Base-by-base conservation (phyloP, 1,140 invertebrate genomes). In the Zaprionus gabonicus region DNA sequence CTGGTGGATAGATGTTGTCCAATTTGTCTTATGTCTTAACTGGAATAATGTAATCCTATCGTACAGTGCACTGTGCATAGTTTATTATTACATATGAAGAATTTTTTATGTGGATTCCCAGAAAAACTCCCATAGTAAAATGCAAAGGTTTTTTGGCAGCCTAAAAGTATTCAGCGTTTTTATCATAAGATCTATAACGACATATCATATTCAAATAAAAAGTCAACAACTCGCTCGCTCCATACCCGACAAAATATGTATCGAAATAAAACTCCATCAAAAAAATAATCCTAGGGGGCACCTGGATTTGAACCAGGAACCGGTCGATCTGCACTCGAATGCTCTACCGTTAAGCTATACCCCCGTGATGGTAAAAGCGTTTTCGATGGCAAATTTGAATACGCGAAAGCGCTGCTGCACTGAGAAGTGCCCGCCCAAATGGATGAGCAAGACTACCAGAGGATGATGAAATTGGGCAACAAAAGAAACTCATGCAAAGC, bases 81-180 rank as follows among this genome's bases (percentile, higher is more conserved):
- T 28, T 7, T 7, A 7, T 28, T 28, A 41, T 15, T 15, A 13
- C 1, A 6, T 13, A 38, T n/a, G 1, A 38, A 2, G 15, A 0
- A 41, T 28, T 41, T 41, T 13, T 0, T 4, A 38, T 13, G 4
- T 15, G 13, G 0, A 38, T 4, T 12, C 1, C 0, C 0, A 15
- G 4, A 38, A 38, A 38, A 27, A 41, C 5, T 13, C 13, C 38
- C 12, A 10, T 5, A 36, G 10, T 3, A 7, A 44, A 41, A 28
- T 44, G 1, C 12, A 13, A 6, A 2, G 7, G 12, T 5, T 53
- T 41, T 53, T 53, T 0, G 0, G 0, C 13, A 3, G 58, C 80
- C 71, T 53, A 46, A 65, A 71, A 79, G 46, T 79, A 73, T 80
- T 66, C 71, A 27, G 46, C 15, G 0, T 28, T 59, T 44, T 38